Conservation (phyloP, 2,888 invertebrate genomes). For the Parelbella ahira region DNA sequence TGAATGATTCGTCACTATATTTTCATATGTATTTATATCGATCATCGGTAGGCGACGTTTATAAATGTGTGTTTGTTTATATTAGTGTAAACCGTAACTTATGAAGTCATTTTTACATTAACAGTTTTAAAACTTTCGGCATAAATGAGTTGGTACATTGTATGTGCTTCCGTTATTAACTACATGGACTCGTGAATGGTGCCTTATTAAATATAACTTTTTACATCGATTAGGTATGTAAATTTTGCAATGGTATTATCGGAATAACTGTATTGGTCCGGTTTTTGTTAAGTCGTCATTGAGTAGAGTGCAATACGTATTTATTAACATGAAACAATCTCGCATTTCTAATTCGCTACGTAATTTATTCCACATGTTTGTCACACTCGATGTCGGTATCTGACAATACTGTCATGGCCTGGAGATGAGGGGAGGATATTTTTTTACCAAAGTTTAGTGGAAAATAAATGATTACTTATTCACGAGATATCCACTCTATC, state of each 20-base stretch:
- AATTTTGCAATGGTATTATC: slow-evolving; percentile 32
- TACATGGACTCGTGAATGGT: slow-evolving; percentile 53
- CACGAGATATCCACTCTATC: background rate
- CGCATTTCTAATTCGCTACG: slow-evolving; percentile 29
- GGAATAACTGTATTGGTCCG: slow-evolving; percentile 10
- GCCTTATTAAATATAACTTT: slow-evolving; percentile 54
- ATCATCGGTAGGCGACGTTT: slow-evolving; percentile 65
- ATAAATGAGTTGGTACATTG: slow-evolving; percentile 19
- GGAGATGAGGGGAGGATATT: background rate
- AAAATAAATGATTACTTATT: no score
- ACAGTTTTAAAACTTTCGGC: slow-evolving; percentile 25
- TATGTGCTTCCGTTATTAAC: slow-evolving; percentile 48
- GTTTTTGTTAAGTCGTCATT: slow-evolving; percentile 39
- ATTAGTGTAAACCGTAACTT: slow-evolving; percentile 56
- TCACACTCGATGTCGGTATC: background rate
- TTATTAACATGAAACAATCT: slow-evolving; percentile 47
- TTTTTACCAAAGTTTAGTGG: slow-evolving; percentile 13
- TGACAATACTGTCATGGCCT: background rate
- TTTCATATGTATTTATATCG: slow-evolving; percentile 78
- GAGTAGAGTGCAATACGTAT: slow-evolving; percentile 67
- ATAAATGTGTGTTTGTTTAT: slow-evolving; percentile 63
- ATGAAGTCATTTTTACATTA: slow-evolving; percentile 50
- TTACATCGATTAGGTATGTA: slow-evolving; percentile 35
- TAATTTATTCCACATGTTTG: slow-evolving; percentile 12
- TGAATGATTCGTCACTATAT: slow-evolving; percentile 69